Evolutionary conservation across 2,113 vertebrate genomes (phyloP).

Genomic region (Noctilio leporinus): DNA sequence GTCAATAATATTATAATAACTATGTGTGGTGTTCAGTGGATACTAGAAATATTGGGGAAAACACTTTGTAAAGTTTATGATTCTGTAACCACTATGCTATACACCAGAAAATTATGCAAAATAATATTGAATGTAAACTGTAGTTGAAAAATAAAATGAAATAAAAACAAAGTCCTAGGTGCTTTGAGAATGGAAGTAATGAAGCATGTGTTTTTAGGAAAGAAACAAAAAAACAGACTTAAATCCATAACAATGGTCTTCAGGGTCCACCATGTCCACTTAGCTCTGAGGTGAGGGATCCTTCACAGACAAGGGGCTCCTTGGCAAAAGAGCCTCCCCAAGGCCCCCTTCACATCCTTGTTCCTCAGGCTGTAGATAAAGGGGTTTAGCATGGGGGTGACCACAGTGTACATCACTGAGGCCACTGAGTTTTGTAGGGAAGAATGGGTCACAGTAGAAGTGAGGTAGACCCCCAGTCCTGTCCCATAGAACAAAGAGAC

Average conservation of each 20-base stretch:
- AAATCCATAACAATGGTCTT: background rate
- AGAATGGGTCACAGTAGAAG: background rate
- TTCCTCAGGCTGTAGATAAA: conserved; percentile 43
- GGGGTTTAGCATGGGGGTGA: conserved; percentile 45
- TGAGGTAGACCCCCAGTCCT: conserved; percentile 12
- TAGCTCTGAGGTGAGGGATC: background rate
- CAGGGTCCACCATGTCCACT: rapidly evolving
- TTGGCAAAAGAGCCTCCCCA: background rate
- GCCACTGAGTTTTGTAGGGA: background rate
- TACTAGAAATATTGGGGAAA: no score
- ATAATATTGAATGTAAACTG: no score
- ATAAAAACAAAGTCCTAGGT: background rate
- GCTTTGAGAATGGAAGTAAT: background rate
- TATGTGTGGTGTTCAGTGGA: no score
- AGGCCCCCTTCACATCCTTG: conserved; percentile 19
- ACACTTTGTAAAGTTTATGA: no score
- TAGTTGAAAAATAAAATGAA: no score
- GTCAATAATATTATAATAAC: no score
- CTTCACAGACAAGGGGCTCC: background rate
- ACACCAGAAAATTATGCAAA: no score
- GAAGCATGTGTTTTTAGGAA: background rate
- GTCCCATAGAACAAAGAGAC: background rate
- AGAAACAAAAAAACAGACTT: background rate
- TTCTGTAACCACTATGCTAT: no score
- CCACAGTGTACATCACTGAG: conserved; percentile 37